Evolutionary conservation across 2,797 vertebrate species (phyloP).

Genomic region (Fistularia tabacaria): DNA sequence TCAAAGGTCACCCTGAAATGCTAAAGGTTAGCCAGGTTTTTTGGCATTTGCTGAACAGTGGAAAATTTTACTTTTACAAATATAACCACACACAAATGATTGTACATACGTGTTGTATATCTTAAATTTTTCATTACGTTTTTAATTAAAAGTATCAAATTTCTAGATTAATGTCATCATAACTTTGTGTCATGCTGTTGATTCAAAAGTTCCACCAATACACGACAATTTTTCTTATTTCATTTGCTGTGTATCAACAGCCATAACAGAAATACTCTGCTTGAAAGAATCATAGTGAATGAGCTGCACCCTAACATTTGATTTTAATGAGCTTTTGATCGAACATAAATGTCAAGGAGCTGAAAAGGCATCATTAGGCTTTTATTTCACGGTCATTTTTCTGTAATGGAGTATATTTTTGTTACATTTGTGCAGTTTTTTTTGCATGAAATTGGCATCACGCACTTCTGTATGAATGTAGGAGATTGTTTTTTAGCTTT

Average conservation of each 20-base stretch:
- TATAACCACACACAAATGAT: no score
- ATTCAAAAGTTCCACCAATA: background rate
- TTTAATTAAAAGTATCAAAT: no score
- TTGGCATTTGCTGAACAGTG: slow-evolving; percentile 12
- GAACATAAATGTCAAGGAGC: slow-evolving; percentile 13
- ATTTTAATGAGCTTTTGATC: slow-evolving; percentile 23
- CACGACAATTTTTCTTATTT: background rate
- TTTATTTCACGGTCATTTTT: slow-evolving; percentile 16
- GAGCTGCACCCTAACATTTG: slow-evolving; percentile 11
- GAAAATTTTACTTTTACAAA: slow-evolving; percentile 8
- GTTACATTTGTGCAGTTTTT: slow-evolving; percentile 3
- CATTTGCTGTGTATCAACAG: slow-evolving; percentile 2
- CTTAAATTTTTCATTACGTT: background rate
- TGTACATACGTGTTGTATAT: background rate
- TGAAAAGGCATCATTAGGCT: slow-evolving; percentile 23
- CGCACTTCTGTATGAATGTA: background rate
- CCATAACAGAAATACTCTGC: slow-evolving; percentile 8
- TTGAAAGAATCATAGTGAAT: background rate
- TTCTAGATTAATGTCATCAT: no score
- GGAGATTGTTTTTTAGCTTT: slow-evolving; percentile 5
- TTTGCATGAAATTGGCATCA: slow-evolving; percentile 7
- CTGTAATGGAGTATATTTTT: background rate
- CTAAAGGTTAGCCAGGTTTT: slow-evolving; percentile 27
- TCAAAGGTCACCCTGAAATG: slow-evolving; percentile 33
- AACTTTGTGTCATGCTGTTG: background rate